Evolutionary conservation across 53 echinoderm and acorn worm species (phyloP), one percentile per base, ranked within the genome.

Genomic region (Actinopyga echinites): DNA sequence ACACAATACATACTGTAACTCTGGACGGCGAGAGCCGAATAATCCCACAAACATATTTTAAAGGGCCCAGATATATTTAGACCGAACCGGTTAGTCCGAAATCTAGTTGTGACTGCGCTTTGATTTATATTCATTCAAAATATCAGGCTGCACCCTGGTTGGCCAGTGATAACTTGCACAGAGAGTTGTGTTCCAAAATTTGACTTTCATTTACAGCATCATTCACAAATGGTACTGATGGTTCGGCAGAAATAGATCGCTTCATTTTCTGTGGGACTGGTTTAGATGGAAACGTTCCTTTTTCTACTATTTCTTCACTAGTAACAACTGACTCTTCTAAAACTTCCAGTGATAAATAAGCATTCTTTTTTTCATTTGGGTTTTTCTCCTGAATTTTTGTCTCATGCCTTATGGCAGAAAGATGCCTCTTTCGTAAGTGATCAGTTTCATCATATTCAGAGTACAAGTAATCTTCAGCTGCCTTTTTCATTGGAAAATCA

Each of bases 301-400:
- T 77, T 43, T 75, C 21, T 6, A 77, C 1, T 13, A 77, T 77
- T 31, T 77, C 77, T 56, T 54, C 56, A 30, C 77, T 77, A 7
- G 77, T 77, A 1, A 77, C 56, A 24, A 77, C 77, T 10, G 55
- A 77, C 54, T 77, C 77, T 56, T 77, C 77, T 30, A 77, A 77
- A 5, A 77, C 56, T 56, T 77, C 56, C 56, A 77, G 31, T 17
- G 77, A 77, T n/a, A 77, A 54, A 31, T 53, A 77, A 23, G 26
- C 31, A 56, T 55, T 77, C 30, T 77, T 54, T 33, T 77, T 77
- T 43, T 23, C 77, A 13, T 30, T 26, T 24, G 22, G 9, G 23
- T 13, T 12, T 30, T 30, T 30, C 22, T 30, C 30, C 10, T 26
- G 28, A 62, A 62, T 25, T 26, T 25, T 11, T 11, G 5, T 2